Percentiles rank a stretch among this genome's conserved stretches.
These are phyloP conservation scores for Yasuhikotakia modesta DNA, from an alignment of 2,797 vertebrate genomes.

Conservation along the genomic window DNA sequence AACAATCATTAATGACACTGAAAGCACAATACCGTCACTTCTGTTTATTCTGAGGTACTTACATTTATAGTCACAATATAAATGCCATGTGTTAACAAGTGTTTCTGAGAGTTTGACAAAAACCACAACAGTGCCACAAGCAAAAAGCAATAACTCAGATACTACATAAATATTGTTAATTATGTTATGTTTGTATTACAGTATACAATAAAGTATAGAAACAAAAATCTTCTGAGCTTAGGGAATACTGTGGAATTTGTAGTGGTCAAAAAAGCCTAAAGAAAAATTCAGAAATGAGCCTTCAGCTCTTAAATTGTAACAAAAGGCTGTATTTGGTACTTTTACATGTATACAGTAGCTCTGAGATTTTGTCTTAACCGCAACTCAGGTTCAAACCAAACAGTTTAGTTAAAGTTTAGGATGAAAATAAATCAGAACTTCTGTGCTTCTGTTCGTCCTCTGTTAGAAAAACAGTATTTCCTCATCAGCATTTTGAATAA, in stretches of 20 bases:
- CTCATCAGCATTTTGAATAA: conserved; percentile 23
- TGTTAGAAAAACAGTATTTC: conserved; percentile 26
- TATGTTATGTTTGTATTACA: conserved; percentile 67
- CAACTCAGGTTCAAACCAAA: conserved; percentile 30
- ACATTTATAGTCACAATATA: conserved; percentile 59
- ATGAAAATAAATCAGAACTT: conserved; percentile 49
- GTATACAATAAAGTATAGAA: conserved; percentile 79
- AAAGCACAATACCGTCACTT: conserved; percentile 32
- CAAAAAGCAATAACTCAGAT: conserved; percentile 50
- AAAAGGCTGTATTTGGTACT: conserved; percentile 56
- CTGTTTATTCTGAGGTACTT: conserved; percentile 59
- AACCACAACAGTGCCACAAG: conserved; percentile 33
- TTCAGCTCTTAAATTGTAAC: conserved; percentile 57
- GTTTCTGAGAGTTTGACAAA: conserved; percentile 37
- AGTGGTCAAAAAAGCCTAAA: conserved; percentile 59
- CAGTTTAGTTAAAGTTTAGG: conserved; percentile 25
- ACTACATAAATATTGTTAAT: conserved; percentile 47
- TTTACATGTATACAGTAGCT: conserved; percentile 36
- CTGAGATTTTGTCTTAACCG: conserved; percentile 62
- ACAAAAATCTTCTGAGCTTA: conserved; percentile 74
- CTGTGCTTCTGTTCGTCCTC: conserved; percentile 39
- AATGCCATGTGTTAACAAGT: conserved; percentile 46
- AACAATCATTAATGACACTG: background rate
- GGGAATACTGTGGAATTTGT: conserved; percentile 77
- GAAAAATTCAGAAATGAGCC: conserved; percentile 38